Evolutionary conservation across 2,888 invertebrate genomes (phyloP).

Genomic region (Synanthedon andrenaeformis): DNA sequence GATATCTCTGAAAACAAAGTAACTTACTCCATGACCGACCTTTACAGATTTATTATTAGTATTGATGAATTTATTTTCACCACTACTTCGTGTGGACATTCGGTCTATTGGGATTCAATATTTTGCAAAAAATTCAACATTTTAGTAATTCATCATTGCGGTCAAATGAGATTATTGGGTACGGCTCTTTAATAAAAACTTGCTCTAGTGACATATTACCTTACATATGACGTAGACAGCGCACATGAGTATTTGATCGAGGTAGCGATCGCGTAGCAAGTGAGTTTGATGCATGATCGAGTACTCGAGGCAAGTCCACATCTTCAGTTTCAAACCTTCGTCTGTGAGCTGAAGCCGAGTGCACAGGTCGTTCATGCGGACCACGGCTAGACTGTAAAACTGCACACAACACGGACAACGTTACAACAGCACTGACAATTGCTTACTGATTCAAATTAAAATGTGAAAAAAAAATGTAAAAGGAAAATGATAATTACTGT

Average conservation of each 20-base stretch:
- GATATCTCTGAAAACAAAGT: too few species aligned
- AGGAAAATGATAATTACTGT: too few species aligned
- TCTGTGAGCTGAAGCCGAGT: constrained; percentile 78
- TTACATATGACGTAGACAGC: constrained; percentile 95
- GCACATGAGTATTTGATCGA: constrained; percentile 99
- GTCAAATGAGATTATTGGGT: too few species aligned
- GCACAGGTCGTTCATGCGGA: constrained; percentile 93
- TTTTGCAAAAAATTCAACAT: too few species aligned
- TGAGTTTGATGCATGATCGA: constrained; percentile 85
- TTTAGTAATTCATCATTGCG: too few species aligned
- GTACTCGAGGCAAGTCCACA: constrained; percentile 98
- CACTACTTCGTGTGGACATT: too few species aligned
- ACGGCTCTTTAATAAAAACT: too few species aligned
- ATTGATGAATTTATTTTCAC: too few species aligned
- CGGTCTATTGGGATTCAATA: too few species aligned
- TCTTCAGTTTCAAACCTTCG: constrained; percentile 81
- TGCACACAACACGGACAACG: constrained; percentile 30
- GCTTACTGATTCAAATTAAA: background rate
- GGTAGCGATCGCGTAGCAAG: constrained; percentile 91
- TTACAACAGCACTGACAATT: background rate
- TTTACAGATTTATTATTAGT: too few species aligned
- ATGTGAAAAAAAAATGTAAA: constrained; percentile 1
- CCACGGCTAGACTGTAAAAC: constrained; percentile 93
- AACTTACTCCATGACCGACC: too few species aligned
- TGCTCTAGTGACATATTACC: too few species aligned